Base-by-base conservation (phyloP, 2,797 vertebrate genomes). In the Jordanella pulchra region DNA sequence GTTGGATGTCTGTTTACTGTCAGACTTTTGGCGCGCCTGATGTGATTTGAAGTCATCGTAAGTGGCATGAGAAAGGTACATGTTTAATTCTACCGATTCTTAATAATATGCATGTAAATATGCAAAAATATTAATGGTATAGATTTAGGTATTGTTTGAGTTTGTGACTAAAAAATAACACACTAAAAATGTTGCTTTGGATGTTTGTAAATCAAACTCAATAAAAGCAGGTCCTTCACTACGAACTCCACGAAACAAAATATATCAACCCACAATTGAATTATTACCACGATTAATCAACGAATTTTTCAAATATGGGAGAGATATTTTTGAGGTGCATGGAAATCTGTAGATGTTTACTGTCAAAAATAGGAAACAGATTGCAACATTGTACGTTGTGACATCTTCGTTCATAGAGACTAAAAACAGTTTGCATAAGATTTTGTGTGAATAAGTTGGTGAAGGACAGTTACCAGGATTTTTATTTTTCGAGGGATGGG, bases 11-110 rank as follows among this genome's bases (percentile, higher is more conserved):
- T 58, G 13, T 30, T 66, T 51, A 27, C 25, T 7, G 30, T 53
- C 47, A 30, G 58, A 47, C 56, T 80, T 89, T 84, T 91, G 86
- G 84, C 84, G 82, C 84, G 82, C 5, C 75, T 30, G 55, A 10
- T 21, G 32, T 32, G 44, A 71, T 25, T 51, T 66, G 44, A 23
- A 75, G 61, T 55, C 60, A 27, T 21, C 27, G 18, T 30, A 51
- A 18, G 42, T 73, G 75, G 25, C 32, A 64, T 82, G 69, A 82
- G 10, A 69, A 51, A 88, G 82, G 85, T 88, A 86, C 21, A 27
- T 45, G 53, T 75, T 39, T 18, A 69, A 44, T 48, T n/a, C 66
- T 42, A 47, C 74, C 71, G 65, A 4, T 47, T 47, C 39, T n/a
- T 42, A 1, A 50, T 27, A 23, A 21, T 15, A 54, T 30, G 9